phyloP scores from a whole-genome alignment of 1,140 invertebrate species.

The Plectrocnemia conspersa region DNA sequence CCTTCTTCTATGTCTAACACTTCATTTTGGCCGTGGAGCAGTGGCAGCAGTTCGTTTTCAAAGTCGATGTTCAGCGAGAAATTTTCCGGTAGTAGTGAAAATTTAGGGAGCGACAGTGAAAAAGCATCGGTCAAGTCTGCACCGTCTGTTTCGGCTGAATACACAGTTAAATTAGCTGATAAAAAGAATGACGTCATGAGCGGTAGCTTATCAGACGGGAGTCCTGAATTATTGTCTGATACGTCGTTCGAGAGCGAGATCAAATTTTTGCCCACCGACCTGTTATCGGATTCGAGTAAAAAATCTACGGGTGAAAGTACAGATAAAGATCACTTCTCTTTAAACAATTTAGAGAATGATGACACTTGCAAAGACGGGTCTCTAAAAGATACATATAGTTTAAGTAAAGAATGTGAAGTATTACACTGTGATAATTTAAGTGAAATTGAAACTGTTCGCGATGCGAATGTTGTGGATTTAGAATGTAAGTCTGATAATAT shows the following conservation, averaged over 20 bases:
- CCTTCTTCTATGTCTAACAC: constrained; percentile 41
- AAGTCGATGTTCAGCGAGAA: constrained; percentile 4
- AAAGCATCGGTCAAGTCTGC: background rate
- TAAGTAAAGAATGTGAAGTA: constrained; percentile 10
- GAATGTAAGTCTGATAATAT: background rate
- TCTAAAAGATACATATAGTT: background rate
- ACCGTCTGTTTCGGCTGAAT: constrained; percentile 12
- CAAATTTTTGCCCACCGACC: too few species aligned
- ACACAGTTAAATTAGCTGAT: constrained; percentile 13
- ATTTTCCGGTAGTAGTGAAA: background rate
- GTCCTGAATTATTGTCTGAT: too few species aligned
- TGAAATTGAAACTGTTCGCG: constrained; percentile 9
- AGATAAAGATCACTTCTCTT: background rate
- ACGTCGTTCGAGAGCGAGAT: too few species aligned
- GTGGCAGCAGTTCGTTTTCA: constrained; percentile 19
- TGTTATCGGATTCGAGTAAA: background rate
- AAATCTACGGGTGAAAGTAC: background rate
- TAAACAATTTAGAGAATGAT: background rate
- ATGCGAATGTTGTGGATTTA: background rate
- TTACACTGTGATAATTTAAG: constrained; percentile 20
- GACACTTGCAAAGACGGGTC: background rate
- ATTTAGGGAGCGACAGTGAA: constrained; percentile 6
- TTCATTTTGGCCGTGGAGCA: constrained; percentile 50
- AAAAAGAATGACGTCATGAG: constrained; percentile 3
- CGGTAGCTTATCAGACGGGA: too few species aligned